These are phyloP conservation scores for Gasteruption jaculator DNA, from an alignment of 2,888 invertebrate species.

Conservation along the genomic window DNA sequence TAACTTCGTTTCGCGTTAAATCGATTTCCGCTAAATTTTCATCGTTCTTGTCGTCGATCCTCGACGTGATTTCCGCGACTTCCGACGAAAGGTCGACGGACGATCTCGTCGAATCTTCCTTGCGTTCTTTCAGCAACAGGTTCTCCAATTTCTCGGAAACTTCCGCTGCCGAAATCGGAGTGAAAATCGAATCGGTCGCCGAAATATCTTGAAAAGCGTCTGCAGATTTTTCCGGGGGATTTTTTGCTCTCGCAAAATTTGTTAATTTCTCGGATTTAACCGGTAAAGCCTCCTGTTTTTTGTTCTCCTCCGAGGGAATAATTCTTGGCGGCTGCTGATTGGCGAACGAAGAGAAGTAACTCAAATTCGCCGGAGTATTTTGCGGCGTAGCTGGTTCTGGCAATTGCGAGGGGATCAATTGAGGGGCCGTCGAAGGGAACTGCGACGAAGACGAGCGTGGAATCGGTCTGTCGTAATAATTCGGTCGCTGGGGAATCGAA, in stretches of 20 bases:
- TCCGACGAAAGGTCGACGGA: slow-evolving; percentile 19
- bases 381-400: slow-evolving; percentile 43
- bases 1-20: slow-evolving; percentile 14
- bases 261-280: slow-evolving; percentile 4
- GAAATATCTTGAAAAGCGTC: slow-evolving; percentile 4
- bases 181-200: slow-evolving; percentile 24
- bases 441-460: no score
- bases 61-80: slow-evolving; percentile 20
- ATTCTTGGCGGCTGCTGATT: no score
- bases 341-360: slow-evolving; percentile 31
- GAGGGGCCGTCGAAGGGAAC: slow-evolving; percentile 25
- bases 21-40: slow-evolving; percentile 31
- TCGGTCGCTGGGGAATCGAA: not conserved
- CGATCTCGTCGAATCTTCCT: slow-evolving; percentile 29
- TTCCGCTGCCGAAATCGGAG: slow-evolving; percentile 38
- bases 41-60: slow-evolving; percentile 13
- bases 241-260: not conserved
- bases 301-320: no score
- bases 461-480: slow-evolving; percentile 9
- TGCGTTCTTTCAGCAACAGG: slow-evolving; percentile 35
- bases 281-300: no score
- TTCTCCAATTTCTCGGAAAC: slow-evolving; percentile 44
- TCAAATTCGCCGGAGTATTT: slow-evolving; percentile 42
- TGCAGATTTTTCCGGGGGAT: not conserved
- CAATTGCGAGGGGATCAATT: slow-evolving; percentile 33